Base-by-base conservation (phyloP, 2,797 vertebrate genomes). In the Myoxocephalus aenaeus region DNA sequence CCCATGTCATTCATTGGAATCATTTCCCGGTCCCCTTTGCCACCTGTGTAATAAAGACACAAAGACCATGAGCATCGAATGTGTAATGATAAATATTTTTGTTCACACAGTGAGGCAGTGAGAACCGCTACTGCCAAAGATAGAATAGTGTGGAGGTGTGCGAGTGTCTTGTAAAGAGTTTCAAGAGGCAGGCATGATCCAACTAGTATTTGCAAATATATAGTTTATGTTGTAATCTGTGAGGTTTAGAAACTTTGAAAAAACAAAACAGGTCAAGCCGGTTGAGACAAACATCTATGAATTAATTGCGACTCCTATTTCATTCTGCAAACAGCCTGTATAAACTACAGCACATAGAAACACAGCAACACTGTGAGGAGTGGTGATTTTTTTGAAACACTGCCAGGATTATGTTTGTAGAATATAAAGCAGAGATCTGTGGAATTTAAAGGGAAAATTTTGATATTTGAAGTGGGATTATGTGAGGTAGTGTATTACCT, bases 1-100 rank as follows among this genome's bases (percentile, higher is more conserved):
- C 97, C 97, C 92, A 98, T 86, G 91, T 95, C 97, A 90, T 97
- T 97, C 94, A 99, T 93, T 82, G 97, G 97, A 93, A 99, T 99
- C 95, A 97, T 97, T 68, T 98, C 97, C 80, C 96, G 90, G 71
- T 97, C 96, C 42, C 93, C 93, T 90, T 96, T 98, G 77, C 95
- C 96, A 70, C 97, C 92, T 93, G 91, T n/a, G 84, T 36, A 80
- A 54, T 8, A 9, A 71, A 76, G 9, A 80, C 34, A 85, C 10
- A 88, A 36, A 80, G 68, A 86, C 51, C 68, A 48, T 70, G 7
- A 72, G 40, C 9, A 71, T n/a, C 38, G 7, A 46, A 3, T 8
- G 38, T 40, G 63, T 12, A 1, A 38, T 38, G 48, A 57, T 22
- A 34, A 51, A 76, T 14, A 25, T 56, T 56, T 61, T 12, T 50